Evolutionary conservation across 1,140 invertebrate genomes (phyloP), one percentile per base, ranked within the genome.

Genomic region (Anastatus disparis): DNA sequence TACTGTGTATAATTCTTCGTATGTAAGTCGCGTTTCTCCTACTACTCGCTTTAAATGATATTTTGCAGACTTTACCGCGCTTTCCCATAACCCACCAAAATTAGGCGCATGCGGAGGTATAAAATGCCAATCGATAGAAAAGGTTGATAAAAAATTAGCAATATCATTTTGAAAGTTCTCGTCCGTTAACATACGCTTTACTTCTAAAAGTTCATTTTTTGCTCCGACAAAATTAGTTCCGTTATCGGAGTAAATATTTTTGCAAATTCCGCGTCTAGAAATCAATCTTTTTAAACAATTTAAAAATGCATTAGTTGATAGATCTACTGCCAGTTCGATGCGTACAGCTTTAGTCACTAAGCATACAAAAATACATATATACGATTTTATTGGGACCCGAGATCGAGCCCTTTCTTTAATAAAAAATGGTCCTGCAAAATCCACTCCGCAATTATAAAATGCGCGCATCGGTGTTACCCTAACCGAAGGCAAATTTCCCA

Each of bases 221-320:
- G 56, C 56, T 22, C 56, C 56, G 6, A 59, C 35, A 59, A 59
- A 59, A 44, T 59, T 59, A 3, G 56, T 42, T 22, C 56, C 38
- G 20, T 59, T 59, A 56, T 56, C 53, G 4, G 31, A 56, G 22
- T 22, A 56, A 8, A 38, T 56, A 9, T 56, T 35, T 38, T 10
- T 50, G 17, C 29, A 17, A 9, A 12, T 29, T 15, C 61, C 61
- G 12, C 61, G 26, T n/a, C 61, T 15, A 2, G 65, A 27, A 17
- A 56, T 35, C 40, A 74, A 72, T 26, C 70, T 38, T 20, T 56
- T 26, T n/a, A n/a, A n/a, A n/a, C n/a, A n/a, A n/a, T 12, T 59
- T 24, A 59, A 24, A 17, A 59, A 59, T 2, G 56, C 56, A 12
- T 40, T 13, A 2, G 56, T 42, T 2, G 35, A 26, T 7, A 59